Conservation (phyloP, 2,888 invertebrate species). For the Acleris holmiana region DNA sequence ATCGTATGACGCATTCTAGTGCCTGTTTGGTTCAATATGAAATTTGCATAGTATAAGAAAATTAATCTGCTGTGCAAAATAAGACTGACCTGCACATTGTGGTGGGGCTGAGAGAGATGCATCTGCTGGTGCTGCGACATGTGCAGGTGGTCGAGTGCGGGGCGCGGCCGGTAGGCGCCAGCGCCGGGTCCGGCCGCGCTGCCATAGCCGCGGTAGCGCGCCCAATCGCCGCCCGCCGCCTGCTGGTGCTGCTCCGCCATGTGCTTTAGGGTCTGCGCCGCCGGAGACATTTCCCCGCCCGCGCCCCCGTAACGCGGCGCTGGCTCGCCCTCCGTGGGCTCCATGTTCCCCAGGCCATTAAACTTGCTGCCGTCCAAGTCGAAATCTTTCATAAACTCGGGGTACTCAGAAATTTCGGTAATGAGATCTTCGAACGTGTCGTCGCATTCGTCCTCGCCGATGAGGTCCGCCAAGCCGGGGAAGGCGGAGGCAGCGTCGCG, state of each 20-base stretch:
- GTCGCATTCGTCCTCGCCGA: conserved; percentile 93
- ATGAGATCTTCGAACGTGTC: conserved; percentile 94
- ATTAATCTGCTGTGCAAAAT: background rate
- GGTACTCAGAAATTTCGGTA: conserved; percentile 93
- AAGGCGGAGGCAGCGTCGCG: conserved; percentile 92
- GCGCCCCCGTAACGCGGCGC: conserved; percentile 76
- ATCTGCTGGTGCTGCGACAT: conserved; percentile 95
- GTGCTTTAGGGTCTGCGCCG: conserved; percentile 97
- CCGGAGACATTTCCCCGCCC: conserved; percentile 92
- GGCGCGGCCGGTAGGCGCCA: conserved; percentile 78
- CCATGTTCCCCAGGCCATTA: conserved; percentile 66
- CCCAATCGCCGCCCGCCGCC: conserved; percentile 84
- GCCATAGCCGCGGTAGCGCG: conserved; percentile 83
- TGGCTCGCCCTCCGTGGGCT: conserved; percentile 77
- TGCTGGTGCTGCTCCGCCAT: conserved; percentile 99
- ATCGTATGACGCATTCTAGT: background rate
- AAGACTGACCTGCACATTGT: conserved; percentile 89
- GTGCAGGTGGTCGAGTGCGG: conserved; percentile 85
- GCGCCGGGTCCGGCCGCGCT: conserved; percentile 72
- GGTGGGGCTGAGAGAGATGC: conserved; percentile 92
- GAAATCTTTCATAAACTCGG: conserved; percentile 93
- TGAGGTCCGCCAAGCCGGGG: conserved; percentile 91
- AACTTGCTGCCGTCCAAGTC: conserved; percentile 83
- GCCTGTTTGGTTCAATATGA: background rate
- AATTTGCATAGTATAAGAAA: too few species aligned